Base-by-base conservation (phyloP, 2,113 vertebrate species). In the Takifugu bimaculatus region DNA sequence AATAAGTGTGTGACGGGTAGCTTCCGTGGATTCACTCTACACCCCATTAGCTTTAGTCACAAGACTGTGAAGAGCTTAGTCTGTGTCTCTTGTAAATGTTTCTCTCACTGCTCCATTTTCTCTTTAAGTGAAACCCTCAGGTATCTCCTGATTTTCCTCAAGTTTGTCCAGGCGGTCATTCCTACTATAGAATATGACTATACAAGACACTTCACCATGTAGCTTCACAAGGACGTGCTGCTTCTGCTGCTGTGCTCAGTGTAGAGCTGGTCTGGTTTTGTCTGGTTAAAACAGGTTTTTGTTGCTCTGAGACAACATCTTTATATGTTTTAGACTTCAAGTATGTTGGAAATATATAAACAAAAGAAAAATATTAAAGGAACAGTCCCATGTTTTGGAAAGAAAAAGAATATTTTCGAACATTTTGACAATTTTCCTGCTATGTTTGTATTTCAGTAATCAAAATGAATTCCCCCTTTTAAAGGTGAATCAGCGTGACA, bases 121-220 rank as follows among this genome's bases (percentile, higher is more conserved):
- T 91, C 90, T 92, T 94, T 94, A 93, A 93, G 84, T 29, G 26
- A 55, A 44, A 26, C 63, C 39, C 65, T 55, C 91, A 99, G 96
- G 97, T 99, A 99, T 76, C 96, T 98, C 85, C 91, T 98, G 82
- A 99, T 99, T 90, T 99, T 99, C 91, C 93, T 99, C 87, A 99
- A 99, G 89, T 99, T 99, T 87, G 97, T 98, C 89, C 97, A 99
- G 90, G 96, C 97, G 0, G 97, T 99, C 93, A 99, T 99, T 93
- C 97, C 97, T 82, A 99, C 97, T 50, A 98, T 99, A 95, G 97
- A 99, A 83, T 99, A 99, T 45, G 97, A 99, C 88, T 99, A 98
- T 90, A 99, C 97, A 0, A 93, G 96, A 86, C 94, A 99, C 86
- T 99, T 99, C 90, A 98, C 94, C 9, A 99, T 99, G 97, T 98